Evolutionary conservation across 2,113 vertebrate species (phyloP), one percentile per base, ranked within the genome.

Genomic region (Haliaeetus leucogaster): DNA sequence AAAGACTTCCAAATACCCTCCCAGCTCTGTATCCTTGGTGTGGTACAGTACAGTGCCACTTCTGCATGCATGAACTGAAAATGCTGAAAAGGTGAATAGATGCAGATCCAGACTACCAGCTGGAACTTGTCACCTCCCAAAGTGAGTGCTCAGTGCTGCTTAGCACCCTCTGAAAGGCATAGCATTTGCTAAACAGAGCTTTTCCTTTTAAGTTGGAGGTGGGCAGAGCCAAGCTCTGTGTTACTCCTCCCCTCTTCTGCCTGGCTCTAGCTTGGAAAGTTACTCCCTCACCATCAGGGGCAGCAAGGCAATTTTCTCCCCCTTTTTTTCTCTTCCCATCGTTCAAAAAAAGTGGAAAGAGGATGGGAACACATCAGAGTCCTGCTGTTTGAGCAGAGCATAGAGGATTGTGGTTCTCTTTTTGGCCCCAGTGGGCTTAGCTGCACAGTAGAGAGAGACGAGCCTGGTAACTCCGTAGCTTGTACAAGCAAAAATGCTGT

Each of bases 1-100:
- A 97, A 96, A 89, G 94, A 80, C 82, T 93, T 95, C 93, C 42
- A 32, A 97, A 93, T 79, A 45, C 63, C 52, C 89, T 96, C 43
- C 47, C 78, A 67, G 89, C 74, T 81, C 71, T 5, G 38, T 73
- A 34, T 87, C 82, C 95, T 91, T 76, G 87, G 62, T 92, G 90
- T 63, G 92, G 90, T 96, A 89, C 55, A 66, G 73, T 42, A 23
- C 74, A 38, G 77, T 29, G 66, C 77, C 70, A 42, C 45, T 95
- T 93, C 68, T 61, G 78, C 78, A 55, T 58, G 74, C 70, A 21
- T 27, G 77, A 89, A 36, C 84, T 94, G 63, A 53, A 78, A 71
- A 91, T 81, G 58, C 77, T 83, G 59, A 81, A 70, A 63, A 91
- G 70, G 67, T 82, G 82, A 91, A 84, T 77, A 65, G 53, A 21